Evolutionary conservation across 2,113 vertebrate genomes (phyloP), one percentile per base, ranked within the genome.

Genomic region (Phalacrocorax aristotelis): DNA sequence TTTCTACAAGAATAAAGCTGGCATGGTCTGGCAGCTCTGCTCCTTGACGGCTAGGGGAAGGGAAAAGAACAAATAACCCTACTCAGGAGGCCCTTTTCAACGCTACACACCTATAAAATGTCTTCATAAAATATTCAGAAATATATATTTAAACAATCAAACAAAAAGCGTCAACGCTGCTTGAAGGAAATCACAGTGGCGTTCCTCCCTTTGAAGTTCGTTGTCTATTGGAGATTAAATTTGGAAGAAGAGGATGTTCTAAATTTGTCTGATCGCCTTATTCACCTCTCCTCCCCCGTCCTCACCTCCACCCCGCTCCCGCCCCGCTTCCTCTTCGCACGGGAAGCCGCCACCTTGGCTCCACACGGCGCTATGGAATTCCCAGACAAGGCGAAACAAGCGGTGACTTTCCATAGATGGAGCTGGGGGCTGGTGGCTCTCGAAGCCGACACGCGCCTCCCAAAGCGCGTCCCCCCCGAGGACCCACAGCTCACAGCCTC

Each of bases 281-380:
- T 70, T 89, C 92, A 80, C 76, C 93, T 87, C 87, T 87, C 70
- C 85, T 97, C 97, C 96, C 83, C 93, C 95, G 2, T 3, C 58
- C 77, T 82, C 54, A 88, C 87, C 96, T 81, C 79, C 74, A 10
- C 81, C 89, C 90, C 87, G 62, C 48, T 92, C 93, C 93, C 91
- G 90, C 94, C 74, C 89, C 40, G 76, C 97, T 99, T 99, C 98
- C 98, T 98, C 97, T 96, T 60, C 65, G 79, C 92, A 95, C 58
- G 97, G 98, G 98, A 98, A 98, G 98, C 97, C 98, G 98, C 99
- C 99, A 95, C 95, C 83, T 84, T 46, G 98, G 98, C 98, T 99
- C 98, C 98, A 60, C 70, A 30, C 69, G 30, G 52, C 3, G 4
- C 88, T 32, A 14, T 3, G 71, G 26, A 25, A 58, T 64, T 94